Base-by-base conservation (phyloP, 2,113 vertebrate genomes). In the Coracopsis vasa region DNA sequence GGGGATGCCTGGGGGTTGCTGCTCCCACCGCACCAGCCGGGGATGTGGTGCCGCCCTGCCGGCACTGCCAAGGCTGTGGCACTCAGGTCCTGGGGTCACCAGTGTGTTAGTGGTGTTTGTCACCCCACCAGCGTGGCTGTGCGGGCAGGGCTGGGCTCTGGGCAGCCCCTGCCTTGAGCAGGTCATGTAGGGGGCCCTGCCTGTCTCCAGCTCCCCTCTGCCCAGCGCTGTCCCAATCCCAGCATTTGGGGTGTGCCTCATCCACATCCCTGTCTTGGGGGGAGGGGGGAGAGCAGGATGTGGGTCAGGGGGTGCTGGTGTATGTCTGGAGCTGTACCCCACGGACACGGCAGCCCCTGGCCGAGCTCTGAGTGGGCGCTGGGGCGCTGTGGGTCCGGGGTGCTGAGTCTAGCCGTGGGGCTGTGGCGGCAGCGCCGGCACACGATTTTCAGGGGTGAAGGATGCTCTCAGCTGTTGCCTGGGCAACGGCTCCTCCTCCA, bases 381-480 rank as follows among this genome's bases (percentile, higher is more conserved):
- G 66, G 16, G 60, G 24, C 1, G 2, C 17, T 29, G 50, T 16
- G 51, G 31, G 16, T 37, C 61, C 65, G 6, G 58, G 44, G 39
- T 9, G 3, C 42, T 71, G 69, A 64, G 80, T 13, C 35, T 0
- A 4, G 16, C 86, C 1, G 9, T 39, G 64, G 86, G 88, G 90
- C 92, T 64, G 93, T 83, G 87, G 92, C 7, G 0, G 86, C 91
- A 81, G 89, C 42, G 9, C 66, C 1, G 13, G 80, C 69, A 74
- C 75, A 87, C 81, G n/a, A 71, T 95, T 92, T 95, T 93, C 91
- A 86, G 82, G 88, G 94, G 77, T 90, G 92, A 97, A 91, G 65
- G 92, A 97, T 93, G 96, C 96, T 94, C 93, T 97, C 87, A 92
- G 94, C 91, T 80, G 97, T 97, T 97, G 94, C 97, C 95, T 69